Percentiles rank a stretch among this genome's conserved stretches.
phyloP scores from a whole-genome alignment of 2,888 invertebrate genomes.

The Neoitamus cyanurus region DNA sequence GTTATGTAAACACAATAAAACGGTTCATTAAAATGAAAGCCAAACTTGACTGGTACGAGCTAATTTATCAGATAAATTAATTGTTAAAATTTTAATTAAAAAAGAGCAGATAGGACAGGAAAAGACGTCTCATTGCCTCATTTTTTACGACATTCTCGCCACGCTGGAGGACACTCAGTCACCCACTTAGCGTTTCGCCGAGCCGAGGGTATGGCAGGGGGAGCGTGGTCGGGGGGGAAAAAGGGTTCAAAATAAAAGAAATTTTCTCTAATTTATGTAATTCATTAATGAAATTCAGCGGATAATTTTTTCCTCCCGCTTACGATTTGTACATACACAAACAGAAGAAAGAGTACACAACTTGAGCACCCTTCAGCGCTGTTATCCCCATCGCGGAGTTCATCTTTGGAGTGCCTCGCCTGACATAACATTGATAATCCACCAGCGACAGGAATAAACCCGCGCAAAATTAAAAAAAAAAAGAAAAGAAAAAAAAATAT shows the following conservation, averaged over 20 bases:
- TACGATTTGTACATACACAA: constrained; percentile 42
- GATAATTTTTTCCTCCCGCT: constrained; percentile 51
- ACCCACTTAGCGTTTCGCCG: constrained; percentile 17
- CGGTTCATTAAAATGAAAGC: constrained; percentile 51
- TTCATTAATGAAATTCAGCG: constrained; percentile 54
- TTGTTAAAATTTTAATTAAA: constrained; percentile 52
- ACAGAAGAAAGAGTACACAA: constrained; percentile 37
- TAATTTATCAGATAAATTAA: constrained; percentile 54
- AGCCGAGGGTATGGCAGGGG: neutral
- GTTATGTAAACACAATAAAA: constrained; percentile 49
- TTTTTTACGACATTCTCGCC: constrained; percentile 43
- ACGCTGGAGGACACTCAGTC: constrained; percentile 35
- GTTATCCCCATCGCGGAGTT: constrained; percentile 40
- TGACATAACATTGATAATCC: constrained; percentile 51
- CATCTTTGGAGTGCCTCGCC: constrained; percentile 42
- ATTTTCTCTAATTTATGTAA: constrained; percentile 54
- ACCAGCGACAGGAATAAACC: constrained; percentile 35
- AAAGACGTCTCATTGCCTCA: constrained; percentile 48
- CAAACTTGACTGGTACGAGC: constrained; percentile 49
- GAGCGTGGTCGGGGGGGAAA: neutral
- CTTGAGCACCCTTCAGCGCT: constrained; percentile 40
- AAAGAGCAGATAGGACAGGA: constrained; percentile 40
- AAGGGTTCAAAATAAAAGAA: constrained; percentile 48
- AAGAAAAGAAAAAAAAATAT: constrained; percentile 25
- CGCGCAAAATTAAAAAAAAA: constrained; percentile 46